These are phyloP conservation scores for Resseliella maxima DNA, from an alignment of 2,888 invertebrate genomes.

Conservation along the genomic window DNA sequence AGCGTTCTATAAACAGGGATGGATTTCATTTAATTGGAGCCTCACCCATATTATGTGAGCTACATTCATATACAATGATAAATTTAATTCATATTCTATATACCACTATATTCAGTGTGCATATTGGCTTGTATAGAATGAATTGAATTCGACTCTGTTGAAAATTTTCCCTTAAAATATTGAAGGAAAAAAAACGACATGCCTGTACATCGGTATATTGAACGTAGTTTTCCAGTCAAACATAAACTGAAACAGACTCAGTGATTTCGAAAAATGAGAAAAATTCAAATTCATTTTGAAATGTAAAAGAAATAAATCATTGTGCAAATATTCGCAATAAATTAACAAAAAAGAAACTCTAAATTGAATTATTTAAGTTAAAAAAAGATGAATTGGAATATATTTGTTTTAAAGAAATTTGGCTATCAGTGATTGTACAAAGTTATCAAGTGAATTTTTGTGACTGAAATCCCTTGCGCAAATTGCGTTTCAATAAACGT, in stretches of 20 bases:
- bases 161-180: background rate
- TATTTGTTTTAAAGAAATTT: too few species aligned
- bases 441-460: background rate
- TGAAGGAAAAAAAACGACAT: background rate
- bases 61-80: too few species aligned
- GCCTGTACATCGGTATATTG: background rate
- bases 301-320: background rate
- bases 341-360: background rate
- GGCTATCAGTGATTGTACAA: background rate
- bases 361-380: background rate
- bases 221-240: slow-evolving; percentile 4
- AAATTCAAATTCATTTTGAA: background rate
- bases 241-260: background rate
- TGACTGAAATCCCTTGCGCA: background rate
- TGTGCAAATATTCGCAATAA: too few species aligned
- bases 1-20: too few species aligned
- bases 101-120: background rate
- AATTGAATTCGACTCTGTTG: background rate
- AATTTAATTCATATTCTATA: too few species aligned
- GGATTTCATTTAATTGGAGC: too few species aligned
- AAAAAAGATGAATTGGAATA: background rate
- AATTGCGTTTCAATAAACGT: slow-evolving; percentile 31
- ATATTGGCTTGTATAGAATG: background rate
- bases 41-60: too few species aligned
- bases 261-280: background rate